Evolutionary conservation across 2,888 invertebrate species (phyloP), one percentile per base, ranked within the genome.

Genomic region (Tachina lurida): DNA sequence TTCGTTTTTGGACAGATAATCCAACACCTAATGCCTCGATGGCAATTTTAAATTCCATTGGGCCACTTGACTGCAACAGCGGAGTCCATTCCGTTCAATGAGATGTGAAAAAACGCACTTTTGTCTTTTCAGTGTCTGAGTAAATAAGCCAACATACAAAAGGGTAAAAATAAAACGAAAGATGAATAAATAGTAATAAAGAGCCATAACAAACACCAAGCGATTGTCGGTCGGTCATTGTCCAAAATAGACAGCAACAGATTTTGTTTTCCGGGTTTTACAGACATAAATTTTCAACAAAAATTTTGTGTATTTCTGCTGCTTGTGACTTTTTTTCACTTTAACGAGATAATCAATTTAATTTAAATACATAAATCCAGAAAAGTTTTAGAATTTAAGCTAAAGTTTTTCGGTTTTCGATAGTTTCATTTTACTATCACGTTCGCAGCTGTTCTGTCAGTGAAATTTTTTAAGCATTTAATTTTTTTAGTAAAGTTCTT

Each of bases 21-120:
- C 76, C 74, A 86, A 86, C 83, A 86, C 86, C 86, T 86, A 83
- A 86, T 83, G 86, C 49, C 75, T 73, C 65, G 62, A 70, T 73
- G 68, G 86, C 86, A 79, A 74, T 86, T 79, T 79, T 47, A 80
- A 83, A 68, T 78, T 60, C 45, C 67, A 54, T 54, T 67, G 60
- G 54, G 31, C 73, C 83, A 84, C 77, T 84, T 84, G 83, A 78
- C 52, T 78, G 41, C 60, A 73, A 17, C 65, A 58, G 19, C 82
- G 78, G 22, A 71, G 65, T 60, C 58, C 47, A 67, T 68, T 60
- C 43, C 65, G 54, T 78, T 60, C 73, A 74, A 63, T 77, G 58
- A 67, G 65, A 49, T 83, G 82, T 45, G 19, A 52, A 58, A 19
- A 63, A 60, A 60, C 45, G 47, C 65, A 73, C 52, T 58, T 31